phyloP scores from a whole-genome alignment of 2,888 invertebrate species.

The Orthosia gothica region DNA sequence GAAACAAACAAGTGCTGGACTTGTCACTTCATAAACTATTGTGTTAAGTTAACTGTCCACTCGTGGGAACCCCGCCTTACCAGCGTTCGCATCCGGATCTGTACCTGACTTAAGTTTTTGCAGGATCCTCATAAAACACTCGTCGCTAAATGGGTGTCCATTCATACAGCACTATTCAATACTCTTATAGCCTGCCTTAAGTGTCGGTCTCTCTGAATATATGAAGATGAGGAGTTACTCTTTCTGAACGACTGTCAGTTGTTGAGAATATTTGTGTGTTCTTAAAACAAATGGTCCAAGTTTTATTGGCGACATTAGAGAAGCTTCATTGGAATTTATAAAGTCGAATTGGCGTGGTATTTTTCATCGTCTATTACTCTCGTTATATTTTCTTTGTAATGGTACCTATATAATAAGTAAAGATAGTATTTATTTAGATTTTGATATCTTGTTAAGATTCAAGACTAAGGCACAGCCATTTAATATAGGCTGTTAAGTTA shows the following conservation, averaged over 20 bases:
- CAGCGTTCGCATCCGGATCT: constrained; percentile 88
- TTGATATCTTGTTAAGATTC: not conserved
- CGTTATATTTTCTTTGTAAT: not conserved
- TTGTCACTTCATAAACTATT: constrained; percentile 86
- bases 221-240: constrained; percentile 71
- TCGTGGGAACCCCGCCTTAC: constrained; percentile 84
- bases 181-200: constrained; percentile 71
- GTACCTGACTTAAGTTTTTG: constrained; percentile 85
- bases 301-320: constrained; percentile 64
- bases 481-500: not conserved
- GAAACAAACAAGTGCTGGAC: constrained; percentile 82
- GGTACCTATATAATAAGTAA: too few relatives aligned
- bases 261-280: constrained; percentile 71
- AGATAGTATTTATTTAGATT: too few relatives aligned
- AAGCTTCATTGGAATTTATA: constrained; percentile 24
- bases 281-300: constrained; percentile 68
- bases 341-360: not conserved
- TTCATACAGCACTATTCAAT: constrained; percentile 75
- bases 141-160: constrained; percentile 81
- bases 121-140: constrained; percentile 86
- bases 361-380: constrained; percentile 11
- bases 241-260: constrained; percentile 65
- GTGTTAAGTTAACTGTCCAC: constrained; percentile 78
- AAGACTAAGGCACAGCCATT: not conserved
- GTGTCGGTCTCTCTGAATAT: constrained; percentile 68